Conservation (phyloP, 2,888 invertebrate genomes). For the Ectropis crepuscularia region DNA sequence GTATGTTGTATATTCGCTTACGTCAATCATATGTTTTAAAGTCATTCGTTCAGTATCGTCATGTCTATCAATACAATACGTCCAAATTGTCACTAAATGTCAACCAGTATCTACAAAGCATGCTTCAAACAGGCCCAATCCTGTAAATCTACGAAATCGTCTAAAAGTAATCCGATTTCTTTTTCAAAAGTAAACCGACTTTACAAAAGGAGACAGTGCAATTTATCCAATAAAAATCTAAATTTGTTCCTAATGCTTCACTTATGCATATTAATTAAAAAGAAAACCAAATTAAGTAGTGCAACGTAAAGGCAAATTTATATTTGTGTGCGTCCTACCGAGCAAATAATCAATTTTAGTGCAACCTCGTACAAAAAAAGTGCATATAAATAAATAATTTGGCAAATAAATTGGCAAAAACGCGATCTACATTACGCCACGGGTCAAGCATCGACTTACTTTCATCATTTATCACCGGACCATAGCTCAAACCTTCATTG, state of each 20-base stretch:
- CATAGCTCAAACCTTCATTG: constrained; percentile 87
- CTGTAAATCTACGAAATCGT: background rate
- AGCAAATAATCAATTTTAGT: background rate
- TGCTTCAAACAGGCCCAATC: constrained; percentile 4
- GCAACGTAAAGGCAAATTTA: background rate
- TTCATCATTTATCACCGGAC: constrained; percentile 91
- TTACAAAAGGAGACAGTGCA: background rate
- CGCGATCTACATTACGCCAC: constrained; percentile 52
- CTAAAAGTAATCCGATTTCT: background rate
- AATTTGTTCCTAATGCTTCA: background rate
- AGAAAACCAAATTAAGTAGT: background rate
- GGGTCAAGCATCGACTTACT: constrained; percentile 85
- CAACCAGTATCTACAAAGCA: constrained; percentile 2
- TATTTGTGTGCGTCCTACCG: constrained; percentile 1
- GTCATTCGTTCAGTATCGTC: background rate
- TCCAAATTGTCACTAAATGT: background rate
- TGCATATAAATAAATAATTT: no score
- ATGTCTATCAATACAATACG: background rate
- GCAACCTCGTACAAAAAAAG: background rate
- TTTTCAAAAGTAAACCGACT: background rate
- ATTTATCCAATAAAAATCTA: no score
- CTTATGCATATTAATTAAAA: background rate
- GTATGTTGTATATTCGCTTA: no score
- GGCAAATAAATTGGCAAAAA: background rate
- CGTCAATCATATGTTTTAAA: background rate